These are phyloP conservation scores for Neoseiulus cucumeris DNA, from an alignment of 1,140 invertebrate species.

Conservation along the genomic window DNA sequence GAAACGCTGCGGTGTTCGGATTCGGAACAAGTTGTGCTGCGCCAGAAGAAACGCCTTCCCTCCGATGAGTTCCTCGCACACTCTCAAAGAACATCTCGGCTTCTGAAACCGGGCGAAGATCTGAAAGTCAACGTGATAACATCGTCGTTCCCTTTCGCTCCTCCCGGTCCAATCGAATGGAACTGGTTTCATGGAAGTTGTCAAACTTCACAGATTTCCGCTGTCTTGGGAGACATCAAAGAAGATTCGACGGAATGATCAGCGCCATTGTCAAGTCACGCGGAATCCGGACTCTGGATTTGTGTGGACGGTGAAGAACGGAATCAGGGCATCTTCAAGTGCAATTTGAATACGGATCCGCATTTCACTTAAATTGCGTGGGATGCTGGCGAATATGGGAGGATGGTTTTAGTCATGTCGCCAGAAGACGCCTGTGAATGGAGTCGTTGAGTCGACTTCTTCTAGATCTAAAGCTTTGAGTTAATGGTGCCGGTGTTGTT, in stretches of 20 bases:
- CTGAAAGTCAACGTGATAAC: slow-evolving; percentile 21
- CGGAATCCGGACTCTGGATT: no score
- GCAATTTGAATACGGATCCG: no score
- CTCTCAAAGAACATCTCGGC: slow-evolving; percentile 19
- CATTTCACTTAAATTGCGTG: no score
- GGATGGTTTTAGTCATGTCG: no score
- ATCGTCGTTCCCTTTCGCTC: slow-evolving; percentile 28
- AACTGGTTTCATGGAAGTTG: slow-evolving; percentile 13
- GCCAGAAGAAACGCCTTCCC: slow-evolving; percentile 21
- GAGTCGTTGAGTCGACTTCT: no score
- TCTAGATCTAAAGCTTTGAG: no score
- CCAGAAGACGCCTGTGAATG: no score
- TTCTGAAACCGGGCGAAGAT: slow-evolving; percentile 21
- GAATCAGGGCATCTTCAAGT: no score
- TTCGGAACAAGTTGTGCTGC: slow-evolving; percentile 9
- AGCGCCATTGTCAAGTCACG: no score
- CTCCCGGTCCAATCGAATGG: slow-evolving; percentile 20
- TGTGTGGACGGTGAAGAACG: no score
- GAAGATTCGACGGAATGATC: not conserved
- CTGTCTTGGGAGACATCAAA: not conserved
- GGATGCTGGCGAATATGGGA: no score
- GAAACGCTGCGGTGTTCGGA: not conserved
- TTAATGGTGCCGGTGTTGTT: no score
- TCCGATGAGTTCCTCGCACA: slow-evolving; percentile 26
- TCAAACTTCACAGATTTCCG: not conserved